A percentile compares a stretch with the other conserved stretches of the same genome.
Conservation (phyloP, 2,888 invertebrate genomes). For the Nemurella pictetii region DNA sequence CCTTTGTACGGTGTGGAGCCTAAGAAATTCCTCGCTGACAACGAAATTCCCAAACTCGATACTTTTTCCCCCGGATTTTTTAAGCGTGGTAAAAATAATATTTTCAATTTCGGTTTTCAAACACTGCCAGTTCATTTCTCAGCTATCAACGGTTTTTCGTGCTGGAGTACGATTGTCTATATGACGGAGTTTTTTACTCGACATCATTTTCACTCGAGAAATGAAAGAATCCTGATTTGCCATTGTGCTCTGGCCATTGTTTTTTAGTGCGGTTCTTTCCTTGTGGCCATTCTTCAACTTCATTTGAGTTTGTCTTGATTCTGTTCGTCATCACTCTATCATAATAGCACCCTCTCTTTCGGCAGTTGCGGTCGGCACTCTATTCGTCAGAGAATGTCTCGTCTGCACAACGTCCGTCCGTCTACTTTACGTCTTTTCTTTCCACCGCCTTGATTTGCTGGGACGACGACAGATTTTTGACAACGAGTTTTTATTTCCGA, state of each 20-base stretch:
- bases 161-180: background rate
- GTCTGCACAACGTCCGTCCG: background rate
- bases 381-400: background rate
- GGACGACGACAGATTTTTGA: background rate
- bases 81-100: background rate
- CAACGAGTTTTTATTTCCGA: background rate
- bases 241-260: background rate
- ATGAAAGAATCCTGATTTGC: background rate
- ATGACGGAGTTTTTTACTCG: background rate
- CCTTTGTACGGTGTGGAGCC: background rate
- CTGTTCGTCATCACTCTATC: conserved; percentile 9
- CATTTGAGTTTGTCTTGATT: background rate
- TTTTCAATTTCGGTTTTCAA: background rate
- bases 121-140: background rate
- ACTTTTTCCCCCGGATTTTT: background rate
- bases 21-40: background rate
- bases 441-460: background rate
- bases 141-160: background rate
- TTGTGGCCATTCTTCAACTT: background rate
- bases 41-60: background rate
- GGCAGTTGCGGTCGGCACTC: background rate
- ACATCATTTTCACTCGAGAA: background rate
- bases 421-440: background rate
- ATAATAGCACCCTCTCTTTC: conserved; percentile 8
- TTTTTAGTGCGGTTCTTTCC: background rate